A percentile compares a stretch with the other conserved stretches of the same genome.
Evolutionary conservation across 2,888 invertebrate species (phyloP).

Genomic region (Zhuqinia jingwanae): DNA sequence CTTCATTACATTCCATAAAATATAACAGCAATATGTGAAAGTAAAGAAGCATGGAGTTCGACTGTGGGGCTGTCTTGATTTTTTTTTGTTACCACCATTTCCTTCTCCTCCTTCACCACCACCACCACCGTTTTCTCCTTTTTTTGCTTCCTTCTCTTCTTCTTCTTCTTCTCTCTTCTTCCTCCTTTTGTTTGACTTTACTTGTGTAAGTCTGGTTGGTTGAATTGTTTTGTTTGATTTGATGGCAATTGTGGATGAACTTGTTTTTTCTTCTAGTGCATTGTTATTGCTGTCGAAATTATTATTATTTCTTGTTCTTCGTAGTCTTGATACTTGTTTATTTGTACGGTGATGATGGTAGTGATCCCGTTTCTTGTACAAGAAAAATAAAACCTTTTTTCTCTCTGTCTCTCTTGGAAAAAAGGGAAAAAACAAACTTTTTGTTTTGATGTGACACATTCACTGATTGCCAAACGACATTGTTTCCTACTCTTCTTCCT

Average conservation of each 20-base stretch:
- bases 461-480: conserved; percentile 65
- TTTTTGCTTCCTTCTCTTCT: neutral
- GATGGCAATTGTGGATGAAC: conserved; percentile 21
- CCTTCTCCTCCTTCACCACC: neutral
- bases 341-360: neutral
- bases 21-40: conserved; percentile 90
- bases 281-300: conserved; percentile 39
- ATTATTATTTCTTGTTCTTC: conserved; percentile 26
- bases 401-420: neutral
- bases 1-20: conserved; percentile 98
- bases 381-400: conserved; percentile 17
- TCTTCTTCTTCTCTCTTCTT: neutral
- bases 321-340: conserved; percentile 26
- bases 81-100: conserved; percentile 57
- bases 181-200: conserved; percentile 14
- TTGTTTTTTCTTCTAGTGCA: conserved; percentile 38
- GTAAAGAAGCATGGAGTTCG: conserved; percentile 97
- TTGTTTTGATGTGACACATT: conserved; percentile 66
- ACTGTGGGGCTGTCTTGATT: conserved; percentile 80
- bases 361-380: neutral
- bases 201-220: neutral
- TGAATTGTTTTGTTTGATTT: conserved; percentile 10
- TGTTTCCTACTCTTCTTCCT: neutral
- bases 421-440: conserved; percentile 22
- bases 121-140: neutral